These are phyloP conservation scores for Enteromius paludinosus DNA, from an alignment of 2,797 vertebrate genomes.

Conservation along the genomic window DNA sequence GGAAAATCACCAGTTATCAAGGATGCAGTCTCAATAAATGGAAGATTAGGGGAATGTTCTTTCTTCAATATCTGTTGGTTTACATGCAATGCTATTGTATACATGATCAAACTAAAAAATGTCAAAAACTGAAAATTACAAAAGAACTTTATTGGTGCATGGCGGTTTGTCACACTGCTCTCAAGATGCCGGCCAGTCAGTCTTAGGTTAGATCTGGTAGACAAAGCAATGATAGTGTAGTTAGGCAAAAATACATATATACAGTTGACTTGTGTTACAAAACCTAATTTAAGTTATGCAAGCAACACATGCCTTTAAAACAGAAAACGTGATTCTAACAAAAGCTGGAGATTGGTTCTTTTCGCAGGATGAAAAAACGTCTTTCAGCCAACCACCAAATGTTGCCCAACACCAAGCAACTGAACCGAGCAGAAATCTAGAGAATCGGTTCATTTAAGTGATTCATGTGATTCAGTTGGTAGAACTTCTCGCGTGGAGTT, in stretches of 20 bases:
- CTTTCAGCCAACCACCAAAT: slow-evolving; percentile 22
- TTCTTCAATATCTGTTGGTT: neutral
- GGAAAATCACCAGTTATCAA: neutral
- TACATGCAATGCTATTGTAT: neutral
- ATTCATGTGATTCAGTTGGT: neutral
- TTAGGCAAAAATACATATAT: neutral
- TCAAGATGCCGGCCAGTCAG: neutral
- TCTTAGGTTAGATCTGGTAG: slow-evolving; percentile 17
- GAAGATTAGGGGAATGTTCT: neutral
- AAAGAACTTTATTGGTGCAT: slow-evolving; percentile 3
- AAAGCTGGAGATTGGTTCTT: slow-evolving; percentile 6
- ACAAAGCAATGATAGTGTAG: neutral
- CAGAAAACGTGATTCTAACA: slow-evolving; percentile 32
- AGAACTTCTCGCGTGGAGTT: neutral
- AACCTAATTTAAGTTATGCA: slow-evolving; percentile 29
- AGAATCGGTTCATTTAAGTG: neutral
- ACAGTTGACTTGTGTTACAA: slow-evolving; percentile 5
- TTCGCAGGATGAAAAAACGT: neutral
- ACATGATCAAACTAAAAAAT: neutral
- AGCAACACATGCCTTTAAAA: slow-evolving; percentile 12
- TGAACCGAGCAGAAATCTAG: neutral
- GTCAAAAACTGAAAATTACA: neutral
- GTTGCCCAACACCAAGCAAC: neutral
- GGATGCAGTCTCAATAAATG: neutral
- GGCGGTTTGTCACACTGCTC: neutral